These are phyloP conservation scores for Psittacula echo DNA, from an alignment of 2,797 vertebrate genomes.

Conservation along the genomic window DNA sequence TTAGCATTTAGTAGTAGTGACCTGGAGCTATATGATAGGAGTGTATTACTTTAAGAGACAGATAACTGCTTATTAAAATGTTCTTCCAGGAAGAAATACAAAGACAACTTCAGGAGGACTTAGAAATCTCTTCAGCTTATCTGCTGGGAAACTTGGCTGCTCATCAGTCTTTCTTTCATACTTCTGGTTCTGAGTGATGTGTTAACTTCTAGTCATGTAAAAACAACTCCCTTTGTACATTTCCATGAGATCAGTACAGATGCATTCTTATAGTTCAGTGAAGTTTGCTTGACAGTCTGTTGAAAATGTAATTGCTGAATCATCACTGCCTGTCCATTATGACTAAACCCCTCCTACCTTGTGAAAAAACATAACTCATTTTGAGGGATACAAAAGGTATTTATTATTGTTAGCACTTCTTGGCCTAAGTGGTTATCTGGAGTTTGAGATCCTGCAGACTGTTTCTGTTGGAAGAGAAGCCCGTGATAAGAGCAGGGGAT, in stretches of 20 bases:
- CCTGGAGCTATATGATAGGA: not conserved
- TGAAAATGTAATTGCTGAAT: conserved; percentile 53
- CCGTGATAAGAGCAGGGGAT: not conserved
- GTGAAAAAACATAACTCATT: conserved; percentile 48
- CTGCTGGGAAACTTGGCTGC: conserved; percentile 10
- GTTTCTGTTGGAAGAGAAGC: not conserved
- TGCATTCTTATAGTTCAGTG: conserved; percentile 32
- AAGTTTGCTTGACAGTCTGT: conserved; percentile 15
- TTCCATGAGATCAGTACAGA: conserved; percentile 44
- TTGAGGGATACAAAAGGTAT: conserved; percentile 33
- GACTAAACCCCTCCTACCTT: conserved; percentile 49
- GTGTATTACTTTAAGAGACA: not conserved
- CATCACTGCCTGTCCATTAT: conserved; percentile 31
- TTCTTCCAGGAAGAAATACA: not conserved
- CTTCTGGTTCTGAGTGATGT: conserved; percentile 18
- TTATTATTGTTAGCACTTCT: conserved; percentile 21
- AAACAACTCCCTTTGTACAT: conserved; percentile 36
- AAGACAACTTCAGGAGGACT: conserved; percentile 1
- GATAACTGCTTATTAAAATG: not conserved
- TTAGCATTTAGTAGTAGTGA: not conserved
- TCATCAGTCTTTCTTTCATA: conserved; percentile 33
- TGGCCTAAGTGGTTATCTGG: not conserved
- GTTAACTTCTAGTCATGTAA: not conserved
- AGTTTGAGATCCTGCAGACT: not conserved
- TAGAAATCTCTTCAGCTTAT: conserved; percentile 3